phyloP scores from a whole-genome alignment of 2,888 invertebrate genomes.

The Mystacides longicornis region DNA sequence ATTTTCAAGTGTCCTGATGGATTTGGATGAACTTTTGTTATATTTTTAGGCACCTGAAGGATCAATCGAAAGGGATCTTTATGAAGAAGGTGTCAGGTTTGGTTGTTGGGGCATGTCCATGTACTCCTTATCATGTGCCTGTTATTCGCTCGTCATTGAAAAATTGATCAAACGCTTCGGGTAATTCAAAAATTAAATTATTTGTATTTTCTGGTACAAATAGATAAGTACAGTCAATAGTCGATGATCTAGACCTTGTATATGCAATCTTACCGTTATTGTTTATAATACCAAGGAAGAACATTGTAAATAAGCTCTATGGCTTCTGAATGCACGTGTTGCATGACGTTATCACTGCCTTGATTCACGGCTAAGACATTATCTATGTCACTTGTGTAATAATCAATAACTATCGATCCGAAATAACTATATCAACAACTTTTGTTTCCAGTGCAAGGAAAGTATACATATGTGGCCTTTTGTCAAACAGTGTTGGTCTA shows the following conservation, averaged over 20 bases:
- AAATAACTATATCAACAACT: background rate
- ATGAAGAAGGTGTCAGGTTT: constrained; percentile 88
- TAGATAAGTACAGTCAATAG: too few relatives aligned
- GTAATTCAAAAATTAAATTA: constrained; percentile 40
- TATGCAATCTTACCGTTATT: too few relatives aligned
- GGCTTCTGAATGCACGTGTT: background rate
- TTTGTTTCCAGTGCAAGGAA: constrained; percentile 60
- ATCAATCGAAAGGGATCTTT: constrained; percentile 54
- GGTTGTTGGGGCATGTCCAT: constrained; percentile 97
- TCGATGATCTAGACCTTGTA: too few relatives aligned
- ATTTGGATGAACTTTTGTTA: too few relatives aligned
- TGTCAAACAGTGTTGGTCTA: constrained; percentile 87
- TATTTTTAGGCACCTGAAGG: constrained; percentile 61
- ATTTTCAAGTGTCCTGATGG: too few relatives aligned
- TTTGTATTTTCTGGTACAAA: too few relatives aligned
- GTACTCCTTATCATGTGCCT: constrained; percentile 90
- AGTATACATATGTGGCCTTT: constrained; percentile 83
- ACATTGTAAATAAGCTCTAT: background rate
- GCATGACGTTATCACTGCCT: background rate
- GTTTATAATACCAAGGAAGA: background rate
- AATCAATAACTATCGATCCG: background rate
- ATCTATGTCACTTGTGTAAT: background rate
- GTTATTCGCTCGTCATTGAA: constrained; percentile 86
- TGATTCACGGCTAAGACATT: background rate
- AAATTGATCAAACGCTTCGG: constrained; percentile 67